Conservation (phyloP, 2,797 vertebrate genomes). For the Delichon dasypus region DNA sequence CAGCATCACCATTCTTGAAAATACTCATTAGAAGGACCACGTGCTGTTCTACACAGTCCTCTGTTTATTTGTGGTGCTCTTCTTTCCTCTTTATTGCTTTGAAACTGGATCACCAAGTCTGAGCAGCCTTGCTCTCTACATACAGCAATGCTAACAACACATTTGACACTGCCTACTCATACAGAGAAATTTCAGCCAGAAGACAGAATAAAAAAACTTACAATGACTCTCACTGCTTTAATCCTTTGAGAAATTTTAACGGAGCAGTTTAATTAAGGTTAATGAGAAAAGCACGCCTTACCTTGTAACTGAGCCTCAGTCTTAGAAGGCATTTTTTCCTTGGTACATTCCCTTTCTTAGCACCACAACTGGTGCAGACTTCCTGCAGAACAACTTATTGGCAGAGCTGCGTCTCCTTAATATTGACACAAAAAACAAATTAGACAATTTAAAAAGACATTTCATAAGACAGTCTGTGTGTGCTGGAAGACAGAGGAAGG, state of each 20-base stretch:
- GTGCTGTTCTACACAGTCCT: neutral
- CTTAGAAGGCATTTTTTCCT: neutral
- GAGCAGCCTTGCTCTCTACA: neutral
- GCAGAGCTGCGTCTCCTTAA: neutral
- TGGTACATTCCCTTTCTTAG: neutral
- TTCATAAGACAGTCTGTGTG: neutral
- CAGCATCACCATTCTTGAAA: neutral
- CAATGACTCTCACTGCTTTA: neutral
- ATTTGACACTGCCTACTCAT: neutral
- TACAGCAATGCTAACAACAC: neutral
- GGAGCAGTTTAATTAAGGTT: neutral
- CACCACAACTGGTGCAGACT: neutral
- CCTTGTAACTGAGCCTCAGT: neutral
- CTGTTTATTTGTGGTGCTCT: neutral
- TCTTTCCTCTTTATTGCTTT: neutral
- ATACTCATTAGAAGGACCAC: neutral
- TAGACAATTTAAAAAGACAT: neutral
- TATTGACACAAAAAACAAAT: neutral
- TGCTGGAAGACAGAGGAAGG: neutral
- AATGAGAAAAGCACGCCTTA: neutral
- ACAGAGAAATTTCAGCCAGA: neutral
- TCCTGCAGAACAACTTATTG: neutral
- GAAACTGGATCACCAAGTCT: neutral
- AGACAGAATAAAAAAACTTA: neutral
- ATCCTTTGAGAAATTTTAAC: neutral